Conservation (phyloP, 2,113 vertebrate species). For the Rhea americana region DNA sequence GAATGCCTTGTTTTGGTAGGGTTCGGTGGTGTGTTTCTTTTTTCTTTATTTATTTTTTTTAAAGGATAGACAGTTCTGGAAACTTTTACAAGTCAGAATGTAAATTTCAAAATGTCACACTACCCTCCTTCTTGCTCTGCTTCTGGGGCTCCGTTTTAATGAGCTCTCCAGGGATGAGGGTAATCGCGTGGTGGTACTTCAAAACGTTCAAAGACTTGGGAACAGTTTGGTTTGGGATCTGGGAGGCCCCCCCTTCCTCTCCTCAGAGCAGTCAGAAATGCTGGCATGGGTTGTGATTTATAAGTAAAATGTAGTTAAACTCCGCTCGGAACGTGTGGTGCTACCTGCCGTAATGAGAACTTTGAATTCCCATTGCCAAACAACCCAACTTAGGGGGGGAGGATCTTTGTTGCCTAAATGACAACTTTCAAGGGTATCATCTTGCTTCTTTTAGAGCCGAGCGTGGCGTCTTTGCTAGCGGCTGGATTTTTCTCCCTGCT, state of each 20-base stretch:
- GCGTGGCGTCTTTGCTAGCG: accelerated
- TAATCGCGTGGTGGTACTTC: background rate
- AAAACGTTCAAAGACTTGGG: background rate
- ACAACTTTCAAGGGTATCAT: background rate
- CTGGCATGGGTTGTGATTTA: background rate
- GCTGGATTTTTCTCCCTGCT: background rate
- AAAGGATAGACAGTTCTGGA: conserved; percentile 11
- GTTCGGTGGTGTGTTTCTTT: background rate
- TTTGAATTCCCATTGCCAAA: background rate
- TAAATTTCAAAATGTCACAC: background rate
- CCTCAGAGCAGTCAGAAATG: background rate
- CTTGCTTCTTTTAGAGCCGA: background rate
- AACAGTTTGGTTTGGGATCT: background rate
- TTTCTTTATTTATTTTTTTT: background rate
- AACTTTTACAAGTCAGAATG: background rate
- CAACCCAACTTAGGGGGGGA: background rate
- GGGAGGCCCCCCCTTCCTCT: background rate
- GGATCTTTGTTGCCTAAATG: background rate
- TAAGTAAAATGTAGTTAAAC: background rate
- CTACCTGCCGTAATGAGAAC: background rate
- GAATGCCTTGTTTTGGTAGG: conserved; percentile 54
- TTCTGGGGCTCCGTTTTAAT: conserved; percentile 35
- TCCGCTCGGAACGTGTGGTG: background rate
- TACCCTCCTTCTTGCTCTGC: background rate
- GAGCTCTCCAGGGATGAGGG: conserved; percentile 1